Evolutionary conservation across 92 coral and sea anemone species (phyloP).

Genomic region (Phenganax marumi): DNA sequence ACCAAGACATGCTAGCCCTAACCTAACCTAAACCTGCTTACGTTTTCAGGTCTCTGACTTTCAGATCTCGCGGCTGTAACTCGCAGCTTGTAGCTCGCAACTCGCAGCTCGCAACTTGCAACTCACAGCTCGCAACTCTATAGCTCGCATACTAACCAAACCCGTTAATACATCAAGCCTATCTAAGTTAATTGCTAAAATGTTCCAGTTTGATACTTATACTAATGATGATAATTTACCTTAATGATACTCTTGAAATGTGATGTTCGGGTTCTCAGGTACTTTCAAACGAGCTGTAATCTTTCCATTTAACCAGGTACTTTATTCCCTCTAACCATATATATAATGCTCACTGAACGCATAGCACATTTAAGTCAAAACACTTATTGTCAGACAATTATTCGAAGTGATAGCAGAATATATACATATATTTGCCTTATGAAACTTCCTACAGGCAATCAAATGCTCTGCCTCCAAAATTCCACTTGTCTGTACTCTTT

Average conservation of each 20-base stretch:
- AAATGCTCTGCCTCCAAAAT: constrained; percentile 3
- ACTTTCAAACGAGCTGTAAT: constrained; percentile 14
- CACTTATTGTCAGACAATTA: background rate
- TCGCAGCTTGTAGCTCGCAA: no score
- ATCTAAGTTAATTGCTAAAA: no score
- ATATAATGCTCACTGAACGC: background rate
- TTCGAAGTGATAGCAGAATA: no score
- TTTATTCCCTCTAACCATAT: background rate
- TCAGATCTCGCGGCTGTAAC: no score
- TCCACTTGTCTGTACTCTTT: constrained; percentile 18
- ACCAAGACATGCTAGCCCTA: no score
- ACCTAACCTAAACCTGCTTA: no score
- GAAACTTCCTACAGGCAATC: constrained; percentile 27
- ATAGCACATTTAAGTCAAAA: background rate
- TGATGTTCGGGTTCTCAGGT: background rate
- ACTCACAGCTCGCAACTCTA: no score
- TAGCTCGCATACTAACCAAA: no score
- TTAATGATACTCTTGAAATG: constrained; percentile 15
- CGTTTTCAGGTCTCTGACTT: no score
- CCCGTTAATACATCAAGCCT: no score
- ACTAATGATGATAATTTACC: constrained; percentile 9
- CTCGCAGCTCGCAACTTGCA: no score
- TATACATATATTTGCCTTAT: constrained; percentile 24
- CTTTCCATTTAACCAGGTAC: constrained; percentile 21
- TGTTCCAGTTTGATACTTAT: background rate